Base-by-base conservation (phyloP, 1,140 invertebrate species). In the Anagrus nilaparvatae region DNA sequence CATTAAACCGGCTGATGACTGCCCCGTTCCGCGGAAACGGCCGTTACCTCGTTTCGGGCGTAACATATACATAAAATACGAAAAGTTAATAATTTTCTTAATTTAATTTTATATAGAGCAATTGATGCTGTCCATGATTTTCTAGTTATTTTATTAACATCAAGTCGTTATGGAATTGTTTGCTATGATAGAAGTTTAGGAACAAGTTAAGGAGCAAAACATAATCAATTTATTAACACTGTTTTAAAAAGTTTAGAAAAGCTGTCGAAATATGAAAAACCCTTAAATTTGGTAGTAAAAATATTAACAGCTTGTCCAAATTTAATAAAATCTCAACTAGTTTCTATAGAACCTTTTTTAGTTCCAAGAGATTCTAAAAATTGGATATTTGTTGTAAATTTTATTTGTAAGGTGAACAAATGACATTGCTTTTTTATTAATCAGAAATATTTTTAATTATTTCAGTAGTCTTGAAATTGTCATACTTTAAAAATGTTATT, bases 301-400 rank as follows among this genome's bases (percentile, higher is more conserved):
- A 79, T 83, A 29, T 58, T 85, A 35, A 58, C 59, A 25, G 73
- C 75, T 21, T 84, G 82, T 61, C 84, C 84, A 2, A 82, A 87
- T 58, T 66, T 87, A 32, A 71, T 79, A 9, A 73, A 77, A 60
- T 69, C 72, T 24, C 68, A 82, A 5, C 72, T 84, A 30, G 63
- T 25, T 40, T 62, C 66, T 20, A 54, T 79, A 3, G 75, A 78
- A 49, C 63, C 73, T 24, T 73, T 65, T 53, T 71, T 82, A 47
- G 67, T 74, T 49, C 76, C 76, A 0, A 65, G 74, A 56, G 58
- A 69, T 23, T 74, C 76, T 3, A 56, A 56, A 40, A 73, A 76
- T 46, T 81, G 78, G 77, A 61, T 74, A 38, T 14, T 31, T 49
- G 59, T 70, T 25, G 59, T 72, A 18, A 56, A 66, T 23, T 81